A percentile compares a stretch with the other conserved stretches of the same genome.
phyloP scores from a whole-genome alignment of 1,140 invertebrate species.

The Aporrectodea caliginosa region DNA sequence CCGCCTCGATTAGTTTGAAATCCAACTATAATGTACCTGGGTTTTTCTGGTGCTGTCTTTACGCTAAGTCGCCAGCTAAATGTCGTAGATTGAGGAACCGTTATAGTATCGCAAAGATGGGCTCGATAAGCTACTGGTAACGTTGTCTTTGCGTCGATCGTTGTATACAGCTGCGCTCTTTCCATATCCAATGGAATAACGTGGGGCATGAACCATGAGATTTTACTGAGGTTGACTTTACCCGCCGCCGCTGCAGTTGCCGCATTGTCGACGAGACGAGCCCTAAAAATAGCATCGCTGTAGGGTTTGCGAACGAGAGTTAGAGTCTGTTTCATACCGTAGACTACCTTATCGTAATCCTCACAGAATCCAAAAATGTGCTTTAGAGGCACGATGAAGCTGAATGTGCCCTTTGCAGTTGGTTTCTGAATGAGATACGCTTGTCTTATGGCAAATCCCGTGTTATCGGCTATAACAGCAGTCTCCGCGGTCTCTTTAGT shows the following conservation, averaged over 20 bases:
- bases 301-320: constrained; percentile 18
- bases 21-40: neutral
- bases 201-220: constrained; percentile 23
- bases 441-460: constrained; percentile 9
- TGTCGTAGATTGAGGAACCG: neutral
- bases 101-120: neutral
- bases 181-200: neutral
- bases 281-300: constrained; percentile 27
- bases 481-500: neutral
- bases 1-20: neutral
- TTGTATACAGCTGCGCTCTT: neutral
- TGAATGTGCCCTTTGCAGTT: constrained; percentile 5
- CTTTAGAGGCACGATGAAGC: constrained; percentile 6
- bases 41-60: constrained; percentile 7
- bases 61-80: neutral
- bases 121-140: neutral
- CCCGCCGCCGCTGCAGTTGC: neutral
- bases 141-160: neutral
- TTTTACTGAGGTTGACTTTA: constrained; percentile 27
- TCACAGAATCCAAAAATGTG: constrained; percentile 19
- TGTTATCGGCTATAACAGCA: constrained; percentile 4
- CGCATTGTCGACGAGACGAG: no score
- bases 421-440: constrained; percentile 7
- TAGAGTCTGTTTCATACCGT: neutral
- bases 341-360: constrained; percentile 12